These are phyloP conservation scores for Ia io DNA, from an alignment of 2,113 vertebrate genomes.

Conservation along the genomic window DNA sequence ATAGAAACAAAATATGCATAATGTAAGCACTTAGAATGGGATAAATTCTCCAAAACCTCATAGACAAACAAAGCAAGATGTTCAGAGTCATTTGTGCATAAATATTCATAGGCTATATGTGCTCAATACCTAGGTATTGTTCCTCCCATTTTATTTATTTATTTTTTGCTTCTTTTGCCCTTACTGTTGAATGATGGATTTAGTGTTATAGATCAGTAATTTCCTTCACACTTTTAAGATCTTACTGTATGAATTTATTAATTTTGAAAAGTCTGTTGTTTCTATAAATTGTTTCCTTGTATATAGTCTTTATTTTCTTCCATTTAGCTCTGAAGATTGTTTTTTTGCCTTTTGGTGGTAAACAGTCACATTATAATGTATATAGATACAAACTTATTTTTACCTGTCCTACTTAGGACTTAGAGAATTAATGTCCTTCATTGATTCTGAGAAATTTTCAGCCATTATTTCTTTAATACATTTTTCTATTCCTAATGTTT, in stretches of 20 bases:
- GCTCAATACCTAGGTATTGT: background rate
- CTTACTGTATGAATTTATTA: background rate
- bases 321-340: background rate
- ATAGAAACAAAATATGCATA: background rate
- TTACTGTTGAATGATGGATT: background rate
- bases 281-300: conserved; percentile 6
- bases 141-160: background rate
- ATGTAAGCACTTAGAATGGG: background rate
- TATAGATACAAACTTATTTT: background rate
- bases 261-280: conserved; percentile 10
- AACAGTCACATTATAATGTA: background rate
- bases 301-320: background rate
- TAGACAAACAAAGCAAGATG: conserved; percentile 1
- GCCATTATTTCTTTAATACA: background rate
- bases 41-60: background rate
- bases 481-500: background rate
- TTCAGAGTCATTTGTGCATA: conserved; percentile 4
- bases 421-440: background rate
- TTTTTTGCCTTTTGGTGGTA: background rate
- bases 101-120: background rate
- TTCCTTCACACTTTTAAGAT: background rate
- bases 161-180: background rate
- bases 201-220: background rate
- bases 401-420: background rate
- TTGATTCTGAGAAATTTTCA: conserved; percentile 21